Evolutionary conservation across 2,797 vertebrate genomes (phyloP).

Genomic region (Distichodus sexfasciatus): DNA sequence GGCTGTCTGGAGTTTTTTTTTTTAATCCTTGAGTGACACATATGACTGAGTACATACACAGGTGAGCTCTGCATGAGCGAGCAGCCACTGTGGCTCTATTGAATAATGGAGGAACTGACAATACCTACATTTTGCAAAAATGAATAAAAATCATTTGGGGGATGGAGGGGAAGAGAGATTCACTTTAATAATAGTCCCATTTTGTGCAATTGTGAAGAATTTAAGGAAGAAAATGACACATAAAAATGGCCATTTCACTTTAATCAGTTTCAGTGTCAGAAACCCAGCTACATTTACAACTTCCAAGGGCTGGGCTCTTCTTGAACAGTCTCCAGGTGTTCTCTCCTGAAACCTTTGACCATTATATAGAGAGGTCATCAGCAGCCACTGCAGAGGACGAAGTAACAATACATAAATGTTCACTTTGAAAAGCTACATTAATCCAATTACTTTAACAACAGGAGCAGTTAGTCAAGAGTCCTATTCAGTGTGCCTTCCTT

Average conservation of each 20-base stretch:
- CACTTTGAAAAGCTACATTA: constrained; percentile 52
- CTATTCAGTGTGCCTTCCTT: neutral
- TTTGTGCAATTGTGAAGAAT: neutral
- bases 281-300: neutral
- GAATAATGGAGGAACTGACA: neutral
- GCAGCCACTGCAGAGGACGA: constrained; percentile 44
- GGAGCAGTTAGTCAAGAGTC: constrained; percentile 42
- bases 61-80: neutral
- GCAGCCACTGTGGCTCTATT: neutral
- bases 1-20: neutral
- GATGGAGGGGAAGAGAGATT: too few relatives aligned
- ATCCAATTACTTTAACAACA: constrained; percentile 53
- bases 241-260: neutral
- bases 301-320: neutral
- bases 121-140: neutral
- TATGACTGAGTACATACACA: neutral
- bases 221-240: neutral
- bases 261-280: neutral
- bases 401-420: constrained; percentile 57
- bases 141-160: neutral
- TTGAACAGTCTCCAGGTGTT: neutral
- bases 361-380: constrained; percentile 34
- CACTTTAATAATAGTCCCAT: neutral
- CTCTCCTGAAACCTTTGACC: neutral
- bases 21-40: neutral